phyloP scores from a whole-genome alignment of 2,888 invertebrate species.

The Calliopum simillimum region DNA sequence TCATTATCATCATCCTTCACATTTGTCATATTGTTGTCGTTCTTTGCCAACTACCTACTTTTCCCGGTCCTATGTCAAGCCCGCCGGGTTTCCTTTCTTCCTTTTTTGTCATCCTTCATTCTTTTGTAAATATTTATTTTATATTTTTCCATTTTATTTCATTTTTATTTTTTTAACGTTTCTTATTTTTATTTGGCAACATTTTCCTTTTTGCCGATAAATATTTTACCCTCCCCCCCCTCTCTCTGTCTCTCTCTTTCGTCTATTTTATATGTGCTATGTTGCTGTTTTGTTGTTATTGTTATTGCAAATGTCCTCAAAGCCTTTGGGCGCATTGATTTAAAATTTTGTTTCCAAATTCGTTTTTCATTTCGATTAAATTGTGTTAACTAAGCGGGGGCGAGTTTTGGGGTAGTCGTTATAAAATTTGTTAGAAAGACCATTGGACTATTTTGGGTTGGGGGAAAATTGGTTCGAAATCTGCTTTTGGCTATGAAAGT shows the following conservation, averaged over 20 bases:
- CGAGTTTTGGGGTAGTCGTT: too few species aligned
- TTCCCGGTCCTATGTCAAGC: too few species aligned
- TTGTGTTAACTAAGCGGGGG: background rate
- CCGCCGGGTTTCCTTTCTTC: too few species aligned
- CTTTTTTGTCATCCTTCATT: too few species aligned
- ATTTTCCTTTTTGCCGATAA: conserved; percentile 15
- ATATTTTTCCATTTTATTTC: conserved; percentile 8
- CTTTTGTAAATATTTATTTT: conserved; percentile 18
- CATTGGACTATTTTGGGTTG: background rate
- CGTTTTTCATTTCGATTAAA: background rate
- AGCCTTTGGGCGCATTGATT: conserved; percentile 20
- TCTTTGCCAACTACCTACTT: too few species aligned
- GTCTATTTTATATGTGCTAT: background rate
- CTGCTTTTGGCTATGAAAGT: background rate
- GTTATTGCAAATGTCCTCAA: background rate
- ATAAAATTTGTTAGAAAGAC: too few species aligned
- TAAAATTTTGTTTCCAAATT: conserved; percentile 12
- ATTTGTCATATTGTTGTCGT: too few species aligned
- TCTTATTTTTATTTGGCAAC: conserved; percentile 6
- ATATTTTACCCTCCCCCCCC: too few species aligned
- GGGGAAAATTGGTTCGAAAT: conserved; percentile 7
- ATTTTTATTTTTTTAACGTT: background rate
- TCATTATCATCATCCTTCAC: too few species aligned
- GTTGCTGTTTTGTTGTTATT: conserved; percentile 5
- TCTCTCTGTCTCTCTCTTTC: too few species aligned